A percentile compares a stretch with the other conserved stretches of the same genome.
phyloP scores from a whole-genome alignment of 2,113 vertebrate species.

The Solea senegalensis region DNA sequence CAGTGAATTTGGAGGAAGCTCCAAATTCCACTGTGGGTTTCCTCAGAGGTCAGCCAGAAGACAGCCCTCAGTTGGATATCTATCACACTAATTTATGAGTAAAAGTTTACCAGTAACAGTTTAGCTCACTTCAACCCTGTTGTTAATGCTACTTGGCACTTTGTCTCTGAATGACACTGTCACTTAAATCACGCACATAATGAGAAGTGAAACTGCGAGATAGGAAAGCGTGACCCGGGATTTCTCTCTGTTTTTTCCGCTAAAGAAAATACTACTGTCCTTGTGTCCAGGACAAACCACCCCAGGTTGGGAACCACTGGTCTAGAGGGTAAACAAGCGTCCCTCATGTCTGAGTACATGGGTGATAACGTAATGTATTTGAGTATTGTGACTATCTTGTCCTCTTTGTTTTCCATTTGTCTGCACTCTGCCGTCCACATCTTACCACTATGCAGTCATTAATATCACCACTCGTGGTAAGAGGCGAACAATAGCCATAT shows the following conservation, averaged over 20 bases:
- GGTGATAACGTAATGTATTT: not conserved
- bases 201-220: not conserved
- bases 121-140: not conserved
- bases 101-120: not conserved
- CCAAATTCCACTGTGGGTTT: too few species aligned
- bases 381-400: constrained; percentile 25
- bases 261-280: too few species aligned
- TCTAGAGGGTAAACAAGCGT: not conserved
- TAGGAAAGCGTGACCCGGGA: not conserved
- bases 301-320: too few species aligned
- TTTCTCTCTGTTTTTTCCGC: not conserved
- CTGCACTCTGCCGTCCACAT: constrained; percentile 6
- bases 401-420: constrained; percentile 13
- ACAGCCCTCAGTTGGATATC: not conserved
- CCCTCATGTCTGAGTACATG: constrained; percentile 2
- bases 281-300: too few species aligned
- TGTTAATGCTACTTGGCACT: not conserved
- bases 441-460: constrained; percentile 31
- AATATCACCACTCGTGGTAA: constrained; percentile 32
- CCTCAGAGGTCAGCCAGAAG: not conserved
- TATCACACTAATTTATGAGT: not conserved
- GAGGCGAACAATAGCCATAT: constrained; percentile 36
- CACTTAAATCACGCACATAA: not conserved
- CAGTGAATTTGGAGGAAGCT: too few species aligned
- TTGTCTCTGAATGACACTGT: not conserved